A percentile compares a stretch with the other conserved stretches of the same genome.
phyloP scores from a whole-genome alignment of 1,140 invertebrate genomes.

The Gonatopus flavifemur region DNA sequence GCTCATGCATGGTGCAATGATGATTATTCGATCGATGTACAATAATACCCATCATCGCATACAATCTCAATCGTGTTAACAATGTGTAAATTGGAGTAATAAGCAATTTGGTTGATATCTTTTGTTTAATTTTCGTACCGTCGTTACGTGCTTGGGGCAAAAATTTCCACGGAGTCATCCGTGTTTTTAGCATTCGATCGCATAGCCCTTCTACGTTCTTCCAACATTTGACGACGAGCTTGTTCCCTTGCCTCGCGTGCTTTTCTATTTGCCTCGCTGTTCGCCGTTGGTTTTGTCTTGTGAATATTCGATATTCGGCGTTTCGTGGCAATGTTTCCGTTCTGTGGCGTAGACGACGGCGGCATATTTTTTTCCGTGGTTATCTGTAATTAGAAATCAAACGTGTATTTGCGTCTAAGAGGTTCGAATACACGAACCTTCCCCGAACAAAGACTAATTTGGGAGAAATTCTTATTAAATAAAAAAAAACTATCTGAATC shows the following conservation, averaged over 20 bases:
- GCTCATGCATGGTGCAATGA: too few relatives aligned
- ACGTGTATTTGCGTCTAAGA: too few relatives aligned
- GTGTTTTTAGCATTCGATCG: constrained; percentile 53
- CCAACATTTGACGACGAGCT: constrained; percentile 76
- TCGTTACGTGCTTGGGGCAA: constrained; percentile 61
- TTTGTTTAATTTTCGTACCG: too few relatives aligned
- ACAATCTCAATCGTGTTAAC: too few relatives aligned
- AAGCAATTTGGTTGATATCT: too few relatives aligned
- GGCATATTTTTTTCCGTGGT: constrained; percentile 29
- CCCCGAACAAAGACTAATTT: too few relatives aligned
- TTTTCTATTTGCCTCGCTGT: constrained; percentile 57
- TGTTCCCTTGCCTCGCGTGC: constrained; percentile 71
- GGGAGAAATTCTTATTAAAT: too few relatives aligned
- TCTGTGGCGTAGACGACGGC: constrained; percentile 26
- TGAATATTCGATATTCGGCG: constrained; percentile 41
- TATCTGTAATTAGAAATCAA: constrained; percentile 25
- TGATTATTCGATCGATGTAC: too few relatives aligned
- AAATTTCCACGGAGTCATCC: constrained; percentile 64
- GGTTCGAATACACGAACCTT: too few relatives aligned
- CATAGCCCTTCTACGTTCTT: constrained; percentile 73
- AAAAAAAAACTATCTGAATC: too few relatives aligned
- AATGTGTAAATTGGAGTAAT: too few relatives aligned
- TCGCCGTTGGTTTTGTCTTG: constrained; percentile 53
- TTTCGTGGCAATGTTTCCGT: constrained; percentile 39
- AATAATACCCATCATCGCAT: too few relatives aligned